Evolutionary conservation across 2,888 invertebrate species (phyloP).

Genomic region (Nysson spinosus): DNA sequence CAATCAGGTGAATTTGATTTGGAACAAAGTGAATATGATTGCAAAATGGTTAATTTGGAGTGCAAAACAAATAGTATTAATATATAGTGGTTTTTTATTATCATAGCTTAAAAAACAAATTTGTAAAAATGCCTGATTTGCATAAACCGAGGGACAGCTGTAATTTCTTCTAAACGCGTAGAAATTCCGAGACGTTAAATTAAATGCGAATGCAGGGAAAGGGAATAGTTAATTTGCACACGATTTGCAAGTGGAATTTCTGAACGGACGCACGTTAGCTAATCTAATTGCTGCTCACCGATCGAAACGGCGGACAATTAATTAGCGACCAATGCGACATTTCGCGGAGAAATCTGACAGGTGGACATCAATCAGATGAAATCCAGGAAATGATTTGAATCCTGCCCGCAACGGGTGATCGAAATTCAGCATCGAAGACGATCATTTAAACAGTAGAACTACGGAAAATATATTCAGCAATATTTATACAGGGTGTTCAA

Average conservation of each 20-base stretch:
- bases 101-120: no score
- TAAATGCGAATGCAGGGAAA: neutral
- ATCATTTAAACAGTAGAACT: neutral
- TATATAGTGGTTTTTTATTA: no score
- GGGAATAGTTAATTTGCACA: neutral
- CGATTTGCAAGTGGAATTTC: constrained; percentile 21
- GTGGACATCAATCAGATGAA: constrained; percentile 28
- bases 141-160: no score
- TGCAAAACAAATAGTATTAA: no score
- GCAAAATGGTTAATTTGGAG: no score
- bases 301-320: constrained; percentile 47
- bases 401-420: constrained; percentile 38
- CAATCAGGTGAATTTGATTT: no score
- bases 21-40: no score
- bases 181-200: no score
- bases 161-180: no score
- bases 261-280: constrained; percentile 18
- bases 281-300: constrained; percentile 31
- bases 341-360: constrained; percentile 45
- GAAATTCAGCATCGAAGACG: constrained; percentile 5
- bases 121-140: no score
- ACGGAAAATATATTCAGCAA: no score
- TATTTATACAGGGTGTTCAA: no score
- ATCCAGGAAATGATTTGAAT: constrained; percentile 34
- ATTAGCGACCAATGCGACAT: constrained; percentile 39